Evolutionary conservation across 2,888 invertebrate species (phyloP).

Genomic region (Eupithecia subfuscata): DNA sequence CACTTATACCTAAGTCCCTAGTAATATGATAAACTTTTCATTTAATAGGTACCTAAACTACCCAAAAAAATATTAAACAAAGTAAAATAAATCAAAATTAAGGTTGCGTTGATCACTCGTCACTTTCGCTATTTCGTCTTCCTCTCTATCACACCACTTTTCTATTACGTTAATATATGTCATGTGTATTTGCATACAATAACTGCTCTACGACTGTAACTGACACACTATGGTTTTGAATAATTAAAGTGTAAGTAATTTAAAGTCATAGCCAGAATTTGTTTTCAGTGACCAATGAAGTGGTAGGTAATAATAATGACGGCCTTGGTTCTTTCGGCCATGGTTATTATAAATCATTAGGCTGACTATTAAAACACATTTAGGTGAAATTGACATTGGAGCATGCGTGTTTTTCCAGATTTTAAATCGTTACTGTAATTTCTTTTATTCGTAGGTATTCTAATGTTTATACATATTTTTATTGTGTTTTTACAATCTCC

Average conservation of each 20-base stretch:
- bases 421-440: neutral
- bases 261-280: neutral
- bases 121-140: no score
- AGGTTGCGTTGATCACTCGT: no score
- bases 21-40: neutral
- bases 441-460: neutral
- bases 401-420: neutral
- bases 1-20: neutral
- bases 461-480: no score
- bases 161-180: no score
- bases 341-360: slow-evolving; percentile 1
- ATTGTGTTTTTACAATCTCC: no score
- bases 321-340: slow-evolving; percentile 5
- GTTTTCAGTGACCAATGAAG: neutral
- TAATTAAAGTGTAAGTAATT: neutral
- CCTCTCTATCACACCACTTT: no score
- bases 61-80: neutral
- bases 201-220: neutral
- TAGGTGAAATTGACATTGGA: slow-evolving; percentile 12
- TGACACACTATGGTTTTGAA: no score
- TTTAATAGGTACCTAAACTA: neutral
- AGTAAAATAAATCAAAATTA: no score
- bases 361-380: slow-evolving; percentile 24
- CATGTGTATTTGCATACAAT: no score
- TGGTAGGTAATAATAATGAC: neutral